Conservation (phyloP, 2,113 vertebrate genomes). For the Hyaena hyaena region DNA sequence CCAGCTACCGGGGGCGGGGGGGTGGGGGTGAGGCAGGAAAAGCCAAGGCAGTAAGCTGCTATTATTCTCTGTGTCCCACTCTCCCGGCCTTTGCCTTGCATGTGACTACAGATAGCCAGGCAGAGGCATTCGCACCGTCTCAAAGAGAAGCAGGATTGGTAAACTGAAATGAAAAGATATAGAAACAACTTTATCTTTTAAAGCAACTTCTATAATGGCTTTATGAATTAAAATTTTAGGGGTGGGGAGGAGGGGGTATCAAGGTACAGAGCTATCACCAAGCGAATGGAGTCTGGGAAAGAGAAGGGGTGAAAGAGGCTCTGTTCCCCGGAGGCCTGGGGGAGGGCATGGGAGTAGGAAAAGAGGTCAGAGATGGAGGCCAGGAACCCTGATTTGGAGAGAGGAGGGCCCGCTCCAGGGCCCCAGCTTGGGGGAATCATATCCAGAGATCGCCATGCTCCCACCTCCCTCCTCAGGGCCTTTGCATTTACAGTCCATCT, state of each 20-base stretch:
- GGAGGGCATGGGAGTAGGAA: accelerated
- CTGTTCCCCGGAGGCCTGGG: background rate
- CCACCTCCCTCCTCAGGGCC: background rate
- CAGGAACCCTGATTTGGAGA: background rate
- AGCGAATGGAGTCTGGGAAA: background rate
- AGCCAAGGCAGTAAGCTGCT: background rate
- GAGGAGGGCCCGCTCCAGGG: background rate
- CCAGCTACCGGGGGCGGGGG: background rate
- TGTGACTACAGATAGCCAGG: no score
- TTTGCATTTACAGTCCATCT: background rate
- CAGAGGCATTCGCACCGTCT: background rate
- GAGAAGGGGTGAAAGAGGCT: background rate
- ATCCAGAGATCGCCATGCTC: background rate
- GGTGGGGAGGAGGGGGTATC: no score
- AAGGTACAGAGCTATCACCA: background rate
- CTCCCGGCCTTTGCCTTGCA: no score
- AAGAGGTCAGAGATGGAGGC: background rate
- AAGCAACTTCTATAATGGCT: background rate
- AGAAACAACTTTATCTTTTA: background rate
- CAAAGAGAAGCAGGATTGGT: background rate
- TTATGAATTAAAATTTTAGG: background rate
- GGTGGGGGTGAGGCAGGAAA: background rate
- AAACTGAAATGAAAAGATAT: background rate
- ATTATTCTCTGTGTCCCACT: background rate
- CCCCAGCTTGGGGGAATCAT: background rate